Percentiles rank a stretch among this genome's conserved stretches.
Evolutionary conservation across 2,888 invertebrate genomes (phyloP).

Genomic region (Barypeithes pellucidus): DNA sequence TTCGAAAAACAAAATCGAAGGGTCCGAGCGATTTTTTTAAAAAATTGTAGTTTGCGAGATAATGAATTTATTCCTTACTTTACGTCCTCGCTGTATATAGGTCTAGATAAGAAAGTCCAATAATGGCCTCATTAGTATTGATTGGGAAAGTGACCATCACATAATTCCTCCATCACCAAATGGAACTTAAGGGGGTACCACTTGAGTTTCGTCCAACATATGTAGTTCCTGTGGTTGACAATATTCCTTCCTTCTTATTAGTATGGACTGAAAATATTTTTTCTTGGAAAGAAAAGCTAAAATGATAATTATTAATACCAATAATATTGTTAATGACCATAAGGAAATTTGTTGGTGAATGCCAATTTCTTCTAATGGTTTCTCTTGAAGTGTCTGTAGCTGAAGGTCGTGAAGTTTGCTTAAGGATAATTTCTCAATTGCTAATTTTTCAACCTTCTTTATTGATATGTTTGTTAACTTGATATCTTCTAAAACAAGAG

Average conservation of each 20-base stretch:
- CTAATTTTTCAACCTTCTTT: background rate
- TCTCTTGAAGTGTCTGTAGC: background rate
- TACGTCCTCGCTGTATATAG: background rate
- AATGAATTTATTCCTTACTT: no score
- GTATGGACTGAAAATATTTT: no score
- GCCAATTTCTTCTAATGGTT: background rate
- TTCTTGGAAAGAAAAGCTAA: no score
- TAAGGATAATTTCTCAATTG: background rate
- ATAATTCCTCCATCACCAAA: background rate
- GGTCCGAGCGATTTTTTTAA: no score
- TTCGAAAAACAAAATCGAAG: no score
- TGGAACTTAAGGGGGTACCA: background rate
- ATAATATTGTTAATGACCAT: no score
- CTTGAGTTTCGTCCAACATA: background rate
- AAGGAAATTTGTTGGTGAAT: no score
- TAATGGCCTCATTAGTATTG: background rate
- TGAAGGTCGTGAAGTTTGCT: no score
- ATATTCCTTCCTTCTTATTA: no score
- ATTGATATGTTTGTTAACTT: background rate
- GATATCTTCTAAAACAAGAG: background rate
- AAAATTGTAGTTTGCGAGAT: no score
- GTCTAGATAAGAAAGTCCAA: background rate
- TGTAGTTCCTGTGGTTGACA: background rate
- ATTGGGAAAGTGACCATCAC: background rate
- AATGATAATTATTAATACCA: no score